Conservation (phyloP, 2,797 vertebrate genomes). For the Argentina silus region DNA sequence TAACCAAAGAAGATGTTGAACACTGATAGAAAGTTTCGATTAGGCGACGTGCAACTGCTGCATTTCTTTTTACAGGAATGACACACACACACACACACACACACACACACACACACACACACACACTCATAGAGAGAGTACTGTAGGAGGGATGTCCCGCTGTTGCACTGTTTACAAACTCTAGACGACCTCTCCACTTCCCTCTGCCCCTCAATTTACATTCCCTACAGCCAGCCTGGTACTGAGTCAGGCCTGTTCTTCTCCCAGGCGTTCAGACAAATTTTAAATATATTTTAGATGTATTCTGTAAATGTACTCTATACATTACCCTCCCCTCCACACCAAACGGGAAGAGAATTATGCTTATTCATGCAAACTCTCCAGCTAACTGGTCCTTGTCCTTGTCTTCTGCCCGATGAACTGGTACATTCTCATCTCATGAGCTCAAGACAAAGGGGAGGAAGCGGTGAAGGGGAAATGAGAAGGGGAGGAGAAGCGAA, state of each 20-base stretch:
- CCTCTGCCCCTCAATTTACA: not conserved
- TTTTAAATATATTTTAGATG: conserved; percentile 37
- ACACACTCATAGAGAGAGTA: not conserved
- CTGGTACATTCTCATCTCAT: conserved; percentile 53
- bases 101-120: conserved; percentile 16
- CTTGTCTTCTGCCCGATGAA: conserved; percentile 63
- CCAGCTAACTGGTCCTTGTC: conserved; percentile 38
- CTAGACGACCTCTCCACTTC: not conserved
- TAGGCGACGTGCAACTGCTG: not conserved
- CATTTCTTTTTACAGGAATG: too few relatives aligned
- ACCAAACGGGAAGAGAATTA: conserved; percentile 25
- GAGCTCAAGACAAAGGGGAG: conserved; percentile 11
- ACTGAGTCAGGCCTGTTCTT: conserved; percentile 28
- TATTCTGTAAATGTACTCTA: conserved; percentile 32
- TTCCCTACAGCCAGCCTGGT: conserved; percentile 8
- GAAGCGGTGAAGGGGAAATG: not conserved
- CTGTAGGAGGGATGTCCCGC: conserved; percentile 5
- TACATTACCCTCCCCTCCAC: conserved; percentile 41
- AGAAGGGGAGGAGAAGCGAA: not conserved
- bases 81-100: not conserved
- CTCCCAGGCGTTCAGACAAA: conserved; percentile 34
- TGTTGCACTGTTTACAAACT: conserved; percentile 15
- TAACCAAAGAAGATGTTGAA: too few relatives aligned
- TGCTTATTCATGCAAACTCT: conserved; percentile 54
- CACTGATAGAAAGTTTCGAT: too few relatives aligned